Conservation (phyloP, 2,888 invertebrate species). For the Drosophila hamatofila region DNA sequence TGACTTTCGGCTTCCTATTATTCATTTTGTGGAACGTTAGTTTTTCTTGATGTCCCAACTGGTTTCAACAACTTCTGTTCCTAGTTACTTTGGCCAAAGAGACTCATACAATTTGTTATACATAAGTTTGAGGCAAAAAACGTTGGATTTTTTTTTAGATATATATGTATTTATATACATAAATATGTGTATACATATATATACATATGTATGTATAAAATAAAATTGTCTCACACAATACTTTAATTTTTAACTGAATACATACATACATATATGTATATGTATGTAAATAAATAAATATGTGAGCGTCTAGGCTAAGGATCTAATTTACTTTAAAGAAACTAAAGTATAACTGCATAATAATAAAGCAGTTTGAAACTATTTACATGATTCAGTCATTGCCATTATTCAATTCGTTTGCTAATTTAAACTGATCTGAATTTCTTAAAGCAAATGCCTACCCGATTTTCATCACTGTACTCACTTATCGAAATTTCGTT, state of each 20-base stretch:
- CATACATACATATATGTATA: too few relatives aligned
- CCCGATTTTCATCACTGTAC: conserved; percentile 10
- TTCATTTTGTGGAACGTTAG: conserved; percentile 23
- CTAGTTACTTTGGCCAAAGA: neutral
- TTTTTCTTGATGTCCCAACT: conserved; percentile 29
- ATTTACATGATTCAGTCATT: too few relatives aligned
- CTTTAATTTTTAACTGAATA: neutral
- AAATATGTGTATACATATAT: too few relatives aligned
- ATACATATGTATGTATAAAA: neutral
- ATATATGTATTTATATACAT: too few relatives aligned
- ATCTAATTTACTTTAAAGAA: neutral
- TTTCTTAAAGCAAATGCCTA: neutral
- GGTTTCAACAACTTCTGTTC: conserved; percentile 21
- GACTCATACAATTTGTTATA: conserved; percentile 4
- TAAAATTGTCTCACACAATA: neutral
- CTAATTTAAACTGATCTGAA: neutral
- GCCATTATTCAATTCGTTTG: neutral
- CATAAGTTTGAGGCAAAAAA: conserved; percentile 19
- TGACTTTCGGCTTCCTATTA: conserved; percentile 22
- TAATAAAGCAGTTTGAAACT: too few relatives aligned
- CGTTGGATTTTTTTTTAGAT: neutral
- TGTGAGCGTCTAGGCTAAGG: neutral
- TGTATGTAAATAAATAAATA: neutral
- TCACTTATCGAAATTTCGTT: conserved; percentile 12
- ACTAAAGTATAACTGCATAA: neutral